Evolutionary conservation across 1,140 invertebrate species (phyloP).

Genomic region (Coenobita brevimanus): DNA sequence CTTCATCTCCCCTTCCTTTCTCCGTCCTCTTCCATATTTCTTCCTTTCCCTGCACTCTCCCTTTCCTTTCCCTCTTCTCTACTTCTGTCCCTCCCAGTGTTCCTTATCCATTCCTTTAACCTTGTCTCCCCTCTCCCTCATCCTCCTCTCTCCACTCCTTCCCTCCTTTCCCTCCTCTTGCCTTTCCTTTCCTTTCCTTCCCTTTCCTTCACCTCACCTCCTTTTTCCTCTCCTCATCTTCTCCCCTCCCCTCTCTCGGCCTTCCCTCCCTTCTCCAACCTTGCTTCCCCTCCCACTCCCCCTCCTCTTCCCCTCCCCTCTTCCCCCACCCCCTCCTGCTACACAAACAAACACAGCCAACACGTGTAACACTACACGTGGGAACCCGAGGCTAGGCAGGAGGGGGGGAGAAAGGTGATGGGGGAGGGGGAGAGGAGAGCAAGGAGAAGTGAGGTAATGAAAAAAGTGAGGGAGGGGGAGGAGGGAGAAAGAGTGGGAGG

Average conservation of each 20-base stretch:
- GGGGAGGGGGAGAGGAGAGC: neutral
- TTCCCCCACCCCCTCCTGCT: neutral
- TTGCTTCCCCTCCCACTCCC: neutral
- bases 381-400: conserved; percentile 29
- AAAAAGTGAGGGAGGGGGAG: too few species aligned
- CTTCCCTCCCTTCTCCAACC: neutral
- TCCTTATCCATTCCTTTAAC: too few species aligned
- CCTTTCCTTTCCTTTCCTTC: neutral
- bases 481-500: too few species aligned
- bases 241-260: neutral
- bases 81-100: too few species aligned
- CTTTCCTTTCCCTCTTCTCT: too few species aligned
- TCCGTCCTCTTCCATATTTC: too few species aligned
- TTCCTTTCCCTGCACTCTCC: too few species aligned
- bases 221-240: neutral
- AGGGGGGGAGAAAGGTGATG: neutral
- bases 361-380: conserved; percentile 42
- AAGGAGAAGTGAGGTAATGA: neutral
- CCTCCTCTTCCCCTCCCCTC: neutral
- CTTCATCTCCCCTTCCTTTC: too few species aligned
- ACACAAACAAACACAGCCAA: conserved; percentile 19
- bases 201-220: neutral
- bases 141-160: too few species aligned
- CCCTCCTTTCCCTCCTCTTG: too few species aligned
- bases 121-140: too few species aligned